Evolutionary conservation across 2,888 invertebrate genomes (phyloP).

Genomic region (Philhelius pedissequus): DNA sequence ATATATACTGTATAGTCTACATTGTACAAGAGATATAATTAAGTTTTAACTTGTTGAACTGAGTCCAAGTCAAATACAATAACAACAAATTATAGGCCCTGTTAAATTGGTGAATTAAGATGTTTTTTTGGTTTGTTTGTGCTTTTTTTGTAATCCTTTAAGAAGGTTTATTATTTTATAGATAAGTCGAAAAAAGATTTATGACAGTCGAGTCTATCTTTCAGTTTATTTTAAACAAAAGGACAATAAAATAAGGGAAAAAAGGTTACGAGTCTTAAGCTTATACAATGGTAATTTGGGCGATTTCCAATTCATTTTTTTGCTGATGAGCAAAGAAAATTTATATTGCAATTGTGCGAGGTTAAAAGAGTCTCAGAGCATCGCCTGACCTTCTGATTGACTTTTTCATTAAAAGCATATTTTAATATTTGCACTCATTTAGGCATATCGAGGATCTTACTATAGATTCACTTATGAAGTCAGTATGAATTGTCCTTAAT

Average conservation of each 20-base stretch:
- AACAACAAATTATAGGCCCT: slow-evolving; percentile 5
- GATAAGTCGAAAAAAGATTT: neutral
- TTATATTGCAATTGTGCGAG: slow-evolving; percentile 9
- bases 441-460: neutral
- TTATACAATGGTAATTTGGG: slow-evolving; percentile 18
- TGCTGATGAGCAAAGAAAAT: neutral
- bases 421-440: neutral
- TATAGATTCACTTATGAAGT: neutral
- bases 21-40: slow-evolving; percentile 12
- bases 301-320: slow-evolving; percentile 42
- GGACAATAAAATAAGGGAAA: neutral
- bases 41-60: slow-evolving; percentile 33
- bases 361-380: neutral
- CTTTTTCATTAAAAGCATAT: neutral
- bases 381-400: neutral
- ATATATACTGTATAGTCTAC: too few relatives aligned
- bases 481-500: too few relatives aligned
- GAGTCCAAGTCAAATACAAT: slow-evolving; percentile 17
- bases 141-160: neutral
- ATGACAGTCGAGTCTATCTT: neutral
- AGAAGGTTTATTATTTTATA: neutral
- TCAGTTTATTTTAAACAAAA: neutral
- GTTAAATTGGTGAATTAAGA: neutral
- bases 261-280: neutral
- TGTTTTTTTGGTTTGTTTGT: neutral